Evolutionary conservation across 1,140 invertebrate species (phyloP).

Genomic region (Drosophila chauvacae): DNA sequence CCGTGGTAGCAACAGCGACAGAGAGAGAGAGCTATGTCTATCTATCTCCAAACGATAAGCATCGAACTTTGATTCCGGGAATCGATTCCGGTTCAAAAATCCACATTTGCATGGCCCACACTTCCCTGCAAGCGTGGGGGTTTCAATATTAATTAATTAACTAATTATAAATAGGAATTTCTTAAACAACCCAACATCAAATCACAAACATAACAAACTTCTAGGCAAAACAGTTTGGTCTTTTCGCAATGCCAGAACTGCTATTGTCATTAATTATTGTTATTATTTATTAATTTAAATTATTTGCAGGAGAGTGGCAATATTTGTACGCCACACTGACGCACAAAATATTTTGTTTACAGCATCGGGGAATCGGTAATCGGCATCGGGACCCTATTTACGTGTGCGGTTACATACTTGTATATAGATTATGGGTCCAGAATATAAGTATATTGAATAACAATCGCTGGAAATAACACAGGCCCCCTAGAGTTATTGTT

Average conservation of each 20-base stretch:
- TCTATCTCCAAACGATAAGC: conserved; percentile 24
- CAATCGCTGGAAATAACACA: conserved; percentile 11
- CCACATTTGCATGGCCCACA: conserved; percentile 30
- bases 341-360: conserved; percentile 4
- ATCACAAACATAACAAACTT: neutral
- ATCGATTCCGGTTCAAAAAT: conserved; percentile 55
- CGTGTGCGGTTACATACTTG: conserved; percentile 10
- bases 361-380: neutral
- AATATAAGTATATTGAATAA: conserved; percentile 29
- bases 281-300: neutral
- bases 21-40: too few relatives aligned
- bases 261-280: neutral
- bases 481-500: conserved; percentile 1
- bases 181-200: neutral
- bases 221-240: too few relatives aligned
- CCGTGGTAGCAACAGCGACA: neutral
- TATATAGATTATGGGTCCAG: neutral
- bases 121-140: neutral
- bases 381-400: neutral
- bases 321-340: conserved; percentile 2
- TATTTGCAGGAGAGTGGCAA: neutral
- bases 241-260: too few relatives aligned
- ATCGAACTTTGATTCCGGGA: conserved; percentile 49
- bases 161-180: neutral
- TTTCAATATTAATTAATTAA: neutral